A percentile compares a stretch with the other conserved stretches of the same genome.
These are phyloP conservation scores for Albula glossodonta DNA, from an alignment of 2,113 vertebrate genomes.

Conservation along the genomic window DNA sequence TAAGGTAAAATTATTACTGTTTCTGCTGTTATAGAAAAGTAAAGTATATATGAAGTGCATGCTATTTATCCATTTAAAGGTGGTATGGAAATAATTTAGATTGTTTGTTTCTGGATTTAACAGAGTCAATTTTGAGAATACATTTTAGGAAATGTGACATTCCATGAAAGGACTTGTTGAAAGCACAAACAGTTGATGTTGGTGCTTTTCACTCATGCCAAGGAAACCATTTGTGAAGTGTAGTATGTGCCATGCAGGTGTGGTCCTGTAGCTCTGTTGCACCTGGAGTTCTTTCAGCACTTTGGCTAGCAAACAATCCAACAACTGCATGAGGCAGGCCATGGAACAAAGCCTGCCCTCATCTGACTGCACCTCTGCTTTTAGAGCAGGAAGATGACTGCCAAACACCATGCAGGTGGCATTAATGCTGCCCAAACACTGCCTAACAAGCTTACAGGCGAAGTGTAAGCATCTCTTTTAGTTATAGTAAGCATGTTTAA, in stretches of 20 bases:
- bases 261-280: not conserved
- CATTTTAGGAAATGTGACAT: not conserved
- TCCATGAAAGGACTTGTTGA: not conserved
- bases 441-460: not conserved
- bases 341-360: not conserved
- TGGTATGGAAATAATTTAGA: too few relatives aligned
- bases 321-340: not conserved
- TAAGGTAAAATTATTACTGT: too few relatives aligned
- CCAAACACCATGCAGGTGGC: conserved; percentile 20
- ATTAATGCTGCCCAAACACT: not conserved
- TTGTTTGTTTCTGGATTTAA: too few relatives aligned
- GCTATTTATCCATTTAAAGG: too few relatives aligned
- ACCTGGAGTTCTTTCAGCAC: conserved; percentile 19
- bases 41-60: too few relatives aligned
- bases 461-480: not conserved
- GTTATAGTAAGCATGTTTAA: not conserved
- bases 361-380: not conserved
- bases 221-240: not conserved
- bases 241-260: not conserved
- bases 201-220: not conserved
- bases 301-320: not conserved
- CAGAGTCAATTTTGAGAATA: not conserved
- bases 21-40: too few relatives aligned
- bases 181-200: not conserved
- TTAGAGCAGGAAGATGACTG: conserved; percentile 1